These are phyloP conservation scores for Amazona guildingii DNA, from an alignment of 2,113 vertebrate genomes.

Conservation along the genomic window DNA sequence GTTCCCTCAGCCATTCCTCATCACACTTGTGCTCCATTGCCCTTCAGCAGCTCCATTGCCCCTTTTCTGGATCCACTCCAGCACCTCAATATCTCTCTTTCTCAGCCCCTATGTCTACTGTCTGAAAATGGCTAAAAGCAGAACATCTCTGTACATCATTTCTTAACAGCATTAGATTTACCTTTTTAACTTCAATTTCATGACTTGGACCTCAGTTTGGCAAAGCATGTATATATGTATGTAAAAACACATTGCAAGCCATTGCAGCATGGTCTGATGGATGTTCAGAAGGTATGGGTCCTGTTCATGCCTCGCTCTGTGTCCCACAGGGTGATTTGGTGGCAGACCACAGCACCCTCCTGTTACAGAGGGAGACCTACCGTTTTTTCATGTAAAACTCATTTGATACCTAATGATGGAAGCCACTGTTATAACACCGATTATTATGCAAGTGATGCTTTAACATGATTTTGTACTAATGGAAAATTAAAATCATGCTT, in stretches of 20 bases:
- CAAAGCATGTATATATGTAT: background rate
- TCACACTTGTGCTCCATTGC: background rate
- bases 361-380: background rate
- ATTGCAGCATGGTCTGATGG: background rate
- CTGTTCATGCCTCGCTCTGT: background rate
- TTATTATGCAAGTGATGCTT: background rate
- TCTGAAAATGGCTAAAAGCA: background rate
- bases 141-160: background rate
- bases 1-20: background rate
- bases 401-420: background rate
- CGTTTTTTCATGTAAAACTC: background rate
- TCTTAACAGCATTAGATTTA: background rate
- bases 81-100: background rate
- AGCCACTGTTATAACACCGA: accelerated
- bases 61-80: background rate
- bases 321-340: background rate
- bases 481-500: background rate
- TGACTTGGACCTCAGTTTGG: background rate
- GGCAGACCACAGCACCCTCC: background rate
- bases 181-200: background rate
- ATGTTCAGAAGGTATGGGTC: background rate
- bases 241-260: background rate
- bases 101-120: background rate
- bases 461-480: background rate
- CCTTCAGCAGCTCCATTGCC: background rate